Evolutionary conservation across 2,113 vertebrate genomes (phyloP).

Genomic region (Reinhardtius hippoglossoides): DNA sequence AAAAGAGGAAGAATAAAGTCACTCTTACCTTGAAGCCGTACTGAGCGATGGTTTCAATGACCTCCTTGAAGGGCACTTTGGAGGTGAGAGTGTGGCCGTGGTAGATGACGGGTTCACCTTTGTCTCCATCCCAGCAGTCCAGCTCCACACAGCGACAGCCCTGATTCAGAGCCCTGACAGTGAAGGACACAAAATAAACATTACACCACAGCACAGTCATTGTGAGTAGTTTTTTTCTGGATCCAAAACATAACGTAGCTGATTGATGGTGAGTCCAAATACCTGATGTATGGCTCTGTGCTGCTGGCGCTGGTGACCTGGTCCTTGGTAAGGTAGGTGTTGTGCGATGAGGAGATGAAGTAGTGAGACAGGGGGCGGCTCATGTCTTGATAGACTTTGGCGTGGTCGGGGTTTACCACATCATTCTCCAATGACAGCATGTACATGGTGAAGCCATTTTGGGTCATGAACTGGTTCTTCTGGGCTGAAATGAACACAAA

Average conservation of each 20-base stretch:
- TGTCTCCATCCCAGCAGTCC: conserved; percentile 96
- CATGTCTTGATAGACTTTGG: conserved; percentile 91
- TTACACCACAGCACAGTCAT: background rate
- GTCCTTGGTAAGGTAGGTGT: conserved; percentile 94
- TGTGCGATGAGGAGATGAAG: conserved; percentile 97
- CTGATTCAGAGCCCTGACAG: conserved; percentile 88
- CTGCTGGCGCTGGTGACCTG: conserved; percentile 93
- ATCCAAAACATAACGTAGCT: background rate
- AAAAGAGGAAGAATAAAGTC: background rate
- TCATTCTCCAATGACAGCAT: conserved; percentile 90
- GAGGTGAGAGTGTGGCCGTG: conserved; percentile 95
- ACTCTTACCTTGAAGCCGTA: conserved; percentile 88
- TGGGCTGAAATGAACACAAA: conserved; percentile 82
- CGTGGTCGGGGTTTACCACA: conserved; percentile 87
- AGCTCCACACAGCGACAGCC: conserved; percentile 97
- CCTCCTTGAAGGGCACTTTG: conserved; percentile 93
- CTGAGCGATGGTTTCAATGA: conserved; percentile 90
- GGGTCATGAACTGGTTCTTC: conserved; percentile 90
- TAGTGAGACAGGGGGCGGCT: conserved; percentile 90
- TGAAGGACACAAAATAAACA: background rate
- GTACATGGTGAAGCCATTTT: conserved; percentile 97
- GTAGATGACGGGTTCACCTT: conserved; percentile 92
- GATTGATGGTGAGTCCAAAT: conserved; percentile 6
- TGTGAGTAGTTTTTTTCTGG: background rate
- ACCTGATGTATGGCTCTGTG: conserved; percentile 96